A percentile compares a stretch with the other conserved stretches of the same genome.
Conservation (phyloP, 2,797 vertebrate species). For the Buphagus erythrorhynchus region DNA sequence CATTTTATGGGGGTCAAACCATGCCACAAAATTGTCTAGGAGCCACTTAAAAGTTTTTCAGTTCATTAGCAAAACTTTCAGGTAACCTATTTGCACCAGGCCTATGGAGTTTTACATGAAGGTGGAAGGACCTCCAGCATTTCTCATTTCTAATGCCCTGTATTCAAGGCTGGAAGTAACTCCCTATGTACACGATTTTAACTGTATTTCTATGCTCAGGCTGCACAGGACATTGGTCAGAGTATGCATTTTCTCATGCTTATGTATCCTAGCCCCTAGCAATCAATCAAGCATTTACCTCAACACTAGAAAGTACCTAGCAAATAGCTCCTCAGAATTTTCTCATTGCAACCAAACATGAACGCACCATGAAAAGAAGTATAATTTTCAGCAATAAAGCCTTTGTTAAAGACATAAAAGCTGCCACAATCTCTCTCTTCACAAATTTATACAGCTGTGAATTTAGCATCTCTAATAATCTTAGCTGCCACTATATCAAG, state of each 20-base stretch:
- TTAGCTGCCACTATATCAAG: neutral
- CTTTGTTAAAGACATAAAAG: neutral
- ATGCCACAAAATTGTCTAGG: neutral
- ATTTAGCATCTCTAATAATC: neutral
- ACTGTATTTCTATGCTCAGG: neutral
- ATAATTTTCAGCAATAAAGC: neutral
- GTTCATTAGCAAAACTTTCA: neutral
- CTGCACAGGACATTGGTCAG: neutral
- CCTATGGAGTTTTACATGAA: neutral
- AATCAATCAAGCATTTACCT: neutral
- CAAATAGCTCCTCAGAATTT: neutral
- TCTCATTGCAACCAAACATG: neutral
- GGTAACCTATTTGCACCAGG: neutral
- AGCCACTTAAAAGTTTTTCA: neutral
- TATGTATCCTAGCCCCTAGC: neutral
- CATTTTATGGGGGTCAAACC: neutral
- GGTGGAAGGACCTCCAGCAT: neutral
- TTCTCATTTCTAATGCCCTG: neutral
- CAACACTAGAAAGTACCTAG: neutral
- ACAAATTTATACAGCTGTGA: neutral
- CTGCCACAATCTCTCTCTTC: neutral
- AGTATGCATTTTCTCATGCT: neutral
- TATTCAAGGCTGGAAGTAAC: neutral
- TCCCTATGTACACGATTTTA: neutral
- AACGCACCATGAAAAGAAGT: neutral